Conservation (phyloP, 2,888 invertebrate genomes). For the Crioceris asparagi region DNA sequence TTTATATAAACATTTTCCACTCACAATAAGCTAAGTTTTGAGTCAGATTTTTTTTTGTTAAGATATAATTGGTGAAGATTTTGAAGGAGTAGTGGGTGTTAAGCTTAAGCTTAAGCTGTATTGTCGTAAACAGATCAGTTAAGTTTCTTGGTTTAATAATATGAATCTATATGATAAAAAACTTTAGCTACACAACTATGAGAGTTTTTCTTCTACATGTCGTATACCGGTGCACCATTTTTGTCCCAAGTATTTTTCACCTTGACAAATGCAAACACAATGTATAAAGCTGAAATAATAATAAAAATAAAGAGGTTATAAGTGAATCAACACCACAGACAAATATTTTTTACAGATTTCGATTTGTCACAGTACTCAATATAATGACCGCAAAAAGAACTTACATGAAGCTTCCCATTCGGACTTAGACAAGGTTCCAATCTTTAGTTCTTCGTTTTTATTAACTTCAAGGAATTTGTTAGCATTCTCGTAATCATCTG, state of each 20-base stretch:
- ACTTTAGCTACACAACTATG: too few relatives aligned
- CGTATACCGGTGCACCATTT: conserved; percentile 52
- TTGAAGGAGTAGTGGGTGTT: too few relatives aligned
- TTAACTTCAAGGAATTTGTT: conserved; percentile 43
- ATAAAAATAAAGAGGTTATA: neutral
- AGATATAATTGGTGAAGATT: too few relatives aligned
- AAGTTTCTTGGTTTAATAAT: too few relatives aligned
- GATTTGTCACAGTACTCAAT: too few relatives aligned
- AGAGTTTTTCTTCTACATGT: too few relatives aligned
- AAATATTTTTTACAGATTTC: neutral
- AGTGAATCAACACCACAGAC: neutral
- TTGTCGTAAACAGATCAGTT: too few relatives aligned
- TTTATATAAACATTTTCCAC: too few relatives aligned
- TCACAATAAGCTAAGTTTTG: too few relatives aligned
- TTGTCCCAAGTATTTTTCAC: conserved; percentile 53
- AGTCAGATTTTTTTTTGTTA: too few relatives aligned
- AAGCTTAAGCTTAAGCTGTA: too few relatives aligned
- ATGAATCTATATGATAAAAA: too few relatives aligned
- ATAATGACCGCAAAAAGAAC: conserved; percentile 39
- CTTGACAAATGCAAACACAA: conserved; percentile 77
- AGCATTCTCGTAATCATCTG: conserved; percentile 65
- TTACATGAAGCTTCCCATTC: conserved; percentile 93
- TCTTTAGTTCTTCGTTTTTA: conserved; percentile 32
- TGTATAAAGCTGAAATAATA: conserved; percentile 60
- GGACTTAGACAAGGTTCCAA: conserved; percentile 76